Evolutionary conservation across 2,113 vertebrate species (phyloP).

Genomic region (Setophaga kirtlandii): DNA sequence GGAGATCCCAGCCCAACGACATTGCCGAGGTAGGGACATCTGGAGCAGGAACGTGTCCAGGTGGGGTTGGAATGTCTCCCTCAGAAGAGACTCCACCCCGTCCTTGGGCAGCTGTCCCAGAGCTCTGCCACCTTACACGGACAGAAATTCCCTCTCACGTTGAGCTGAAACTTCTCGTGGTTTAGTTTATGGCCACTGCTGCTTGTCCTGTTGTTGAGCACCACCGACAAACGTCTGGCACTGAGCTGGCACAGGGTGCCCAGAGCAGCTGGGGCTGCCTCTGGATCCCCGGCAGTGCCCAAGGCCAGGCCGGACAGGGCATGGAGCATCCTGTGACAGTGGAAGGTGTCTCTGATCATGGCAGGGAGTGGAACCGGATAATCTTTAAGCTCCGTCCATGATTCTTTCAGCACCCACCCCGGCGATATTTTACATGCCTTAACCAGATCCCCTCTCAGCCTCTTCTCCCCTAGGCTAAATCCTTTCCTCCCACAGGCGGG

Average conservation of each 20-base stretch:
- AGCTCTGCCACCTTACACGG: neutral
- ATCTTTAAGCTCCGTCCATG: neutral
- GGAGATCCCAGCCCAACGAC: neutral
- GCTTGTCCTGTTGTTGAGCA: too few relatives aligned
- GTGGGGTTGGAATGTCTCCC: neutral
- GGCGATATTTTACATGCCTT: neutral
- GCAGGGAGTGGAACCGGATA: rapidly evolving
- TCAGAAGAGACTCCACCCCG: rapidly evolving
- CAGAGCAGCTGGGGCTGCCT: neutral
- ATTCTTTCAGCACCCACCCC: neutral
- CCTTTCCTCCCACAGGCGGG: neutral
- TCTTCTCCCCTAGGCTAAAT: neutral
- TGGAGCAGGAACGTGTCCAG: neutral
- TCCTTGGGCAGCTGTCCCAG: neutral
- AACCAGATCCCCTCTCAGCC: neutral
- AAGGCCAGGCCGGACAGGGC: neutral
- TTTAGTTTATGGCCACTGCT: neutral
- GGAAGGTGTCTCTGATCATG: rapidly evolving
- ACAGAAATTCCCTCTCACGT: neutral
- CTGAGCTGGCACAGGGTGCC: too few relatives aligned
- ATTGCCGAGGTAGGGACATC: neutral
- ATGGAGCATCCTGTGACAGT: rapidly evolving
- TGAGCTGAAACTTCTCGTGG: neutral
- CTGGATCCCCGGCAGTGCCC: neutral
- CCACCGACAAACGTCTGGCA: neutral